A percentile compares a stretch with the other conserved stretches of the same genome.
Evolutionary conservation across 2,797 vertebrate genomes (phyloP).

Genomic region (Natrix natrix): DNA sequence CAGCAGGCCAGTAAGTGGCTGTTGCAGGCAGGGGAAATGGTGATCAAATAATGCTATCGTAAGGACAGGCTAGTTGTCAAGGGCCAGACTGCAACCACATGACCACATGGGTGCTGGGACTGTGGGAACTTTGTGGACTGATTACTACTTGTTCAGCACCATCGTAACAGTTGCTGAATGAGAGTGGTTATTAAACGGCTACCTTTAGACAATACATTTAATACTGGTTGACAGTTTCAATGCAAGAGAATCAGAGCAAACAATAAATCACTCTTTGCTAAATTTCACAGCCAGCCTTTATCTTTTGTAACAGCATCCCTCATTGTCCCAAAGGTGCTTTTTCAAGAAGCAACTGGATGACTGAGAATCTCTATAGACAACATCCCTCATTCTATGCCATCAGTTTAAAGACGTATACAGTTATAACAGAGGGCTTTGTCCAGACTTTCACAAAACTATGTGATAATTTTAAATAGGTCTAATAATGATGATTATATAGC

Average conservation of each 20-base stretch:
- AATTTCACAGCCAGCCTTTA: not conserved
- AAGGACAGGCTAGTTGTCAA: not conserved
- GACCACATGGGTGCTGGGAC: not conserved
- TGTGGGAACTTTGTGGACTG: not conserved
- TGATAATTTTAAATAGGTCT: not conserved
- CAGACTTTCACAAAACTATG: not conserved
- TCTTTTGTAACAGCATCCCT: not conserved
- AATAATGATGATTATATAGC: not conserved
- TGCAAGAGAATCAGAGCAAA: not conserved
- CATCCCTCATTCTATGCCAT: not conserved
- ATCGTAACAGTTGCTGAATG: not conserved
- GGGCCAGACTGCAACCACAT: not conserved
- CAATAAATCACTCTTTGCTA: not conserved
- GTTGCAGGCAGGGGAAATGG: not conserved
- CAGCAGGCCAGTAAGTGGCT: not conserved
- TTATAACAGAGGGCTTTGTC: not conserved
- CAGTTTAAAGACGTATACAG: not conserved
- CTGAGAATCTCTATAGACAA: not conserved
- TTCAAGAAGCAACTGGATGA: not conserved
- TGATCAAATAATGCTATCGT: not conserved
- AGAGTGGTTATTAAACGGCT: not conserved
- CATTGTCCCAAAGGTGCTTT: not conserved
- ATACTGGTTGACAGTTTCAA: not conserved
- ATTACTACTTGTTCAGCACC: not conserved
- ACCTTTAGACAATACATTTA: not conserved